Evolutionary conservation across 2,113 vertebrate genomes (phyloP).

Genomic region (Anguilla japonica): DNA sequence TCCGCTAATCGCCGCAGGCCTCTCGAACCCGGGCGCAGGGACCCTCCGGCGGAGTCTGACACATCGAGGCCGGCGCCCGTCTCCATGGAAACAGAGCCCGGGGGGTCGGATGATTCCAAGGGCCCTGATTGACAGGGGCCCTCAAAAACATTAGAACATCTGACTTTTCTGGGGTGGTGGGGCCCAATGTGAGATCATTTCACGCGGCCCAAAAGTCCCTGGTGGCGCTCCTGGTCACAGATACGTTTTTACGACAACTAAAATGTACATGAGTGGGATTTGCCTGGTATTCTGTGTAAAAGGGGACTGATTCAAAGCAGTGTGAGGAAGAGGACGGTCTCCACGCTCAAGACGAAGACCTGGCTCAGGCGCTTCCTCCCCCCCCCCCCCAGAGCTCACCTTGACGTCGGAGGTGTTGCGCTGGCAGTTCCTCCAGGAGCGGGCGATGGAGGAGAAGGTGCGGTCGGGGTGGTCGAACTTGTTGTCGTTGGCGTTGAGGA

Average conservation of each 20-base stretch:
- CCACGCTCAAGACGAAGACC: background rate
- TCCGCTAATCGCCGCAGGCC: slow-evolving; percentile 97
- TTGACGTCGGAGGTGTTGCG: slow-evolving; percentile 97
- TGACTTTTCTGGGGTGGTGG: no score
- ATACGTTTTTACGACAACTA: no score
- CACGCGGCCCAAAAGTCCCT: no score
- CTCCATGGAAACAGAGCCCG: background rate
- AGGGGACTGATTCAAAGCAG: no score
- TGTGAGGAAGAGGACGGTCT: background rate
- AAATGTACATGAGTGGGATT: no score
- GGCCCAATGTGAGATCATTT: no score
- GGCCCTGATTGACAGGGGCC: no score
- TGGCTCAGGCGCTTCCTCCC: background rate
- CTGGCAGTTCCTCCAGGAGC: slow-evolving; percentile 96
- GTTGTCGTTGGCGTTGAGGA: slow-evolving; percentile 90
- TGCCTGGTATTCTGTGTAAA: no score
- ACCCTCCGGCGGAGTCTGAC: slow-evolving; percentile 89
- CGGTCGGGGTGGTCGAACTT: slow-evolving; percentile 97
- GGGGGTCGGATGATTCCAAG: background rate
- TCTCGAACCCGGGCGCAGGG: slow-evolving; percentile 75
- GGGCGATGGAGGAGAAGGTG: slow-evolving; percentile 90
- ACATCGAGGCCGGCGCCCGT: slow-evolving; percentile 95
- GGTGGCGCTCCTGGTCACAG: no score
- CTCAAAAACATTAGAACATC: no score
- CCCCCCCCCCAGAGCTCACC: slow-evolving; percentile 61